Conservation (phyloP, 2,797 vertebrate species). For the Lates japonicus region DNA sequence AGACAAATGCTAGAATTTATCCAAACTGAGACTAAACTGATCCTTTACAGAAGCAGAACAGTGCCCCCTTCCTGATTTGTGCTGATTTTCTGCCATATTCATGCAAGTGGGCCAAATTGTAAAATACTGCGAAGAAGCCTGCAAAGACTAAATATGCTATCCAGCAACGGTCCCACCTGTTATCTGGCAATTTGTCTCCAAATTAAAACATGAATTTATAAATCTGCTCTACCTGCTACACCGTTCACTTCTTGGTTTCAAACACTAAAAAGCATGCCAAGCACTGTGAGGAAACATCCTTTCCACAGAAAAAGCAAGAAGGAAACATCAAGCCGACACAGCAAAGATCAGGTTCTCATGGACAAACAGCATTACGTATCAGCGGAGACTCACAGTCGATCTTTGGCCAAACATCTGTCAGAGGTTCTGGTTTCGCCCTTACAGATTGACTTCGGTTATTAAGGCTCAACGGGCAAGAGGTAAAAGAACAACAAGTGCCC, state of each 20-base stretch:
- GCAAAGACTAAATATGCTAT: background rate
- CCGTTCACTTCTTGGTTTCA: too few relatives aligned
- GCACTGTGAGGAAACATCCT: background rate
- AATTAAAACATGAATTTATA: background rate
- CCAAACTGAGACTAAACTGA: too few relatives aligned
- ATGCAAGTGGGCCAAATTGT: background rate
- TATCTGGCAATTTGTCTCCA: background rate
- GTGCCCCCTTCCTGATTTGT: background rate
- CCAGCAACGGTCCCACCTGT: background rate
- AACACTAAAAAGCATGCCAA: background rate
- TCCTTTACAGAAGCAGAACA: background rate
- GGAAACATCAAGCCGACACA: background rate
- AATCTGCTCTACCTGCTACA: background rate
- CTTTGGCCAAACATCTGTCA: slow-evolving; percentile 32
- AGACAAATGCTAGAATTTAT: background rate
- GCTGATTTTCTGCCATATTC: background rate
- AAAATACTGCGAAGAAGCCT: background rate
- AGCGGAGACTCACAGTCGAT: background rate
- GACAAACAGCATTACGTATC: background rate
- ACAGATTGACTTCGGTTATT: slow-evolving; percentile 80
- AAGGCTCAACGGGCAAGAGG: slow-evolving; percentile 86
- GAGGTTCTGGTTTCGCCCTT: slow-evolving; percentile 67
- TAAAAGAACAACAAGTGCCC: slow-evolving; percentile 81
- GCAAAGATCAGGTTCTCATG: background rate
- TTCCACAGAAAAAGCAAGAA: background rate